Evolutionary conservation across 1,140 invertebrate genomes (phyloP), one percentile per base, ranked within the genome.

Genomic region (Pectinophora gossypiella): DNA sequence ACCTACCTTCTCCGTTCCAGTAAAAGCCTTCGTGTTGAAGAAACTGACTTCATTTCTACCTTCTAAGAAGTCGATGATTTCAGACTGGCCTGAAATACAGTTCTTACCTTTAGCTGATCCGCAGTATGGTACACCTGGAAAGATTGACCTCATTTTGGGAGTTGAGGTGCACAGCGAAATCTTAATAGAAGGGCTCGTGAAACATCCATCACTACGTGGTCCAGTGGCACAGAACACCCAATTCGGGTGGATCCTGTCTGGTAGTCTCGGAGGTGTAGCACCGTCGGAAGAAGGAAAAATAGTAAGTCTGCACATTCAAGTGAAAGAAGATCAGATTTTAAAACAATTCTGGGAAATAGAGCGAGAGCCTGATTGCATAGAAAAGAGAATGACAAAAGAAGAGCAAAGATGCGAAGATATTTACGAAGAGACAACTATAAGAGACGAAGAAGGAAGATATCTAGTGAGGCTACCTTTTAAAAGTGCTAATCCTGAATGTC

Each of bases 191-290:
- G 59, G 54, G 4, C n/a, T 61, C 4, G 13, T 51, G 6, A 52
- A 53, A 27, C n/a, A 42, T 48, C 54, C 53, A 48, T 21, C 20
- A 3, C n/a, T n/a, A n/a, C n/a, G n/a, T n/a, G 45, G 22, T 7
- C 10, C 27, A 15, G 23, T 52, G 19, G 20, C 50, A 18, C 21
- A 52, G 19, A 23, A 32, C 22, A 52, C 55, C 13, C 13, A 19
- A 13, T 21, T 57, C 1, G 55, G 55, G 1, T 46, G 56, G 56
- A 48, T 59, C 18, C 32, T 59, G 35, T 59, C 52, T 42, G 57
- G 56, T 9, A 12, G 10, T 6, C 15, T 45, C 10, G 50, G 43
- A 38, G 19, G 43, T 48, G n/a, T n/a, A n/a, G 7, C 15, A 16
- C 13, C 15, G 5, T 27, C 36, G 4, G 13, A n/a, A 38, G 13